These are phyloP conservation scores for Pseudochirops corinnae DNA, from an alignment of 2,797 vertebrate species.

Conservation along the genomic window DNA sequence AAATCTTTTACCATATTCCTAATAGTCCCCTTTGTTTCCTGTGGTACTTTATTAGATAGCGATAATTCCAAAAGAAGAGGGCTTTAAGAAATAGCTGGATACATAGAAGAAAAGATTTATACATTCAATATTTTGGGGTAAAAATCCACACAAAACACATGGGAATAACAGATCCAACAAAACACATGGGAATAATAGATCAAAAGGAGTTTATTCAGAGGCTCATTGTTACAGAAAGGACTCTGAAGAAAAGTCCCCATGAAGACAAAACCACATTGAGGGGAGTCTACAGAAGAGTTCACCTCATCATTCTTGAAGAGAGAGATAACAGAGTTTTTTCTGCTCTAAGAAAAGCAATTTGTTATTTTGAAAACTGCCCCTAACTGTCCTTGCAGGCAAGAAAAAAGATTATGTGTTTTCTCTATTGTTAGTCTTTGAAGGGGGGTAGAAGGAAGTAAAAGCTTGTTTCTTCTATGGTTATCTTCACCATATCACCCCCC, in stretches of 20 bases:
- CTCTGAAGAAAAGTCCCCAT: not conserved
- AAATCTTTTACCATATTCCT: not conserved
- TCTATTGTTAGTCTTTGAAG: not conserved
- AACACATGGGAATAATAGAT: not conserved
- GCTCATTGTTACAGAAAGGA: not conserved
- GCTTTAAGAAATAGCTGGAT: not conserved
- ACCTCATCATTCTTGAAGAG: not conserved
- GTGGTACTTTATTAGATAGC: not conserved
- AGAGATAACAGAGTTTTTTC: not conserved
- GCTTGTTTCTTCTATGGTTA: not conserved
- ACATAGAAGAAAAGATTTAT: not conserved
- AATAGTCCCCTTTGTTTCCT: not conserved
- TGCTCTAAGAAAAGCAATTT: not conserved
- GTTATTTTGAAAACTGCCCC: not conserved
- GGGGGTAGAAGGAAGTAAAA: not conserved
- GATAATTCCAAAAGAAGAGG: not conserved
- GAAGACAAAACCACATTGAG: not conserved
- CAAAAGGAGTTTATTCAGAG: not conserved
- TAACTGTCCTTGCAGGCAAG: not conserved
- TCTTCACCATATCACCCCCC: not conserved
- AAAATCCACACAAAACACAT: not conserved
- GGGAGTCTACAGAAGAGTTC: not conserved
- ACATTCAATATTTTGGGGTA: not conserved
- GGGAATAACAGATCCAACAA: not conserved
- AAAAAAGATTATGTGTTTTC: too few relatives aligned